Percentiles rank a stretch among this genome's conserved stretches.
These are phyloP conservation scores for Dreissena polymorpha DNA, from an alignment of 1,140 invertebrate species.

Conservation along the genomic window DNA sequence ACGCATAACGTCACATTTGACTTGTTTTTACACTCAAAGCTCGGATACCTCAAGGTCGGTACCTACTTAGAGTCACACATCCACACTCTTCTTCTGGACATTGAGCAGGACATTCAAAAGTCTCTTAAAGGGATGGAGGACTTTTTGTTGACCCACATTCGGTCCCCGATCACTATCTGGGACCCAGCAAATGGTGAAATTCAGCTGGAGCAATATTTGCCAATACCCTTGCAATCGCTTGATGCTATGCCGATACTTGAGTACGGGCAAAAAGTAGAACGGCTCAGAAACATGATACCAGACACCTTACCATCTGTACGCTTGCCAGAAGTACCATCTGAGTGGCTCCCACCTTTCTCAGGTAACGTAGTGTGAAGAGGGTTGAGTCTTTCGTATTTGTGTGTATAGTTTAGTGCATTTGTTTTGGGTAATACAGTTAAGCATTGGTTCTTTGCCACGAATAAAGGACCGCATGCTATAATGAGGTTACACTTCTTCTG, in stretches of 20 bases:
- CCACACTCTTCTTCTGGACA: not conserved
- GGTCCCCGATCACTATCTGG: constrained; percentile 84
- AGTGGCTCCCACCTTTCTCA: constrained; percentile 71
- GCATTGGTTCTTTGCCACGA: too few species aligned
- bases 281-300: constrained; percentile 19
- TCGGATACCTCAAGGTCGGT: too few species aligned
- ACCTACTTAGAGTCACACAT: not conserved
- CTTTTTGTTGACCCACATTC: constrained; percentile 58
- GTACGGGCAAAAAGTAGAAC: constrained; percentile 33
- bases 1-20: too few species aligned
- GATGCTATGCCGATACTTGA: constrained; percentile 86
- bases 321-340: constrained; percentile 62
- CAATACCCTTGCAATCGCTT: constrained; percentile 93
- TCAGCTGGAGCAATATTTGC: constrained; percentile 90
- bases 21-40: too few species aligned
- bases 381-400: too few species aligned
- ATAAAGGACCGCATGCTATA: too few species aligned
- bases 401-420: too few species aligned
- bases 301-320: constrained; percentile 31
- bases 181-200: constrained; percentile 89
- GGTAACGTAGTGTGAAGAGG: constrained; percentile 50
- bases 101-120: not conserved
- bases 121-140: constrained; percentile 26
- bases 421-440: too few species aligned
- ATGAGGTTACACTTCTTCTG: too few species aligned